A percentile compares a stretch with the other conserved stretches of the same genome.
These are phyloP conservation scores for Litocranius walleri DNA, from an alignment of 2,113 vertebrate genomes.

Conservation along the genomic window DNA sequence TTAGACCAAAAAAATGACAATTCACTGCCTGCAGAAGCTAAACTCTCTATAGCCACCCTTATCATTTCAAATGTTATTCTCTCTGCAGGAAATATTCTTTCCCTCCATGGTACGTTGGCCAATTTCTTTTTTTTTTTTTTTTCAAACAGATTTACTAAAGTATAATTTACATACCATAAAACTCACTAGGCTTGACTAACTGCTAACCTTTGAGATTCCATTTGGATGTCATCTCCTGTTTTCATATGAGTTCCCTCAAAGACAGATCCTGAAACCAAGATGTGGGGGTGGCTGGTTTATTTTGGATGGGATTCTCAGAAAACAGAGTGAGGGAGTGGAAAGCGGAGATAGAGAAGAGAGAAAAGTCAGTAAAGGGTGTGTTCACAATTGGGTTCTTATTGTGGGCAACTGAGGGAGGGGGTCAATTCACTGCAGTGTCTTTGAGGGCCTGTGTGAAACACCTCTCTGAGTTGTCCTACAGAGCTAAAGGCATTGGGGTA, in stretches of 20 bases:
- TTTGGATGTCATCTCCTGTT: not conserved
- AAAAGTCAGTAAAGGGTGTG: not conserved
- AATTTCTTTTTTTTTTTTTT: constrained; percentile 31
- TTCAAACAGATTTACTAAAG: not conserved
- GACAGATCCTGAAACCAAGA: not conserved
- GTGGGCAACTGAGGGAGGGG: not conserved
- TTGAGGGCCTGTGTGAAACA: not conserved
- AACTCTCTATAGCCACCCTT: not conserved
- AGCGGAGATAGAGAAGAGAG: not conserved
- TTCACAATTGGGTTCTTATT: not conserved
- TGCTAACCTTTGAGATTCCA: constrained; percentile 35
- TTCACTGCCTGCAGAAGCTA: not conserved
- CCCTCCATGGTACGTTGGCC: not conserved
- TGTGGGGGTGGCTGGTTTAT: not conserved
- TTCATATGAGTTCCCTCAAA: not conserved
- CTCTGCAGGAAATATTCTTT: not conserved
- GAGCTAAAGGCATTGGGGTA: not conserved
- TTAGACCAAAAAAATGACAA: not conserved
- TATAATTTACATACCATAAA: constrained; percentile 24
- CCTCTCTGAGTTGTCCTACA: not conserved
- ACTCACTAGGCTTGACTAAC: constrained; percentile 4
- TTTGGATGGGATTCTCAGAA: not conserved
- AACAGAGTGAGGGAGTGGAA: not conserved
- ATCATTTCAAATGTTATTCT: constrained; percentile 4
- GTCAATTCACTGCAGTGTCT: not conserved